Base-by-base conservation (phyloP, 2,797 vertebrate genomes). In the Poecilia picta region DNA sequence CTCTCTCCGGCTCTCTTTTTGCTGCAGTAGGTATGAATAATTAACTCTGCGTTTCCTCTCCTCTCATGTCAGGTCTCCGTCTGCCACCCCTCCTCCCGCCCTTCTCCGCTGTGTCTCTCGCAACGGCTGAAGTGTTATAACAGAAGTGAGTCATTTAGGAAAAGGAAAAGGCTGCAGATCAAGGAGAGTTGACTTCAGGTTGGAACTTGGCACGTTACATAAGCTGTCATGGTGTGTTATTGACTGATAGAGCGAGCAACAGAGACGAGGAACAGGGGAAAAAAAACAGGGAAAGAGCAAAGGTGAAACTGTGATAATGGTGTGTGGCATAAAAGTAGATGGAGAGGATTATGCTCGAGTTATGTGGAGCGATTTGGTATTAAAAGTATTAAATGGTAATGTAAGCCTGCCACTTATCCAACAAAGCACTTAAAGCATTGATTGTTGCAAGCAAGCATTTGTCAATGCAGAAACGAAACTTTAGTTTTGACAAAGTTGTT, bases 141-240 rank as follows among this genome's bases (percentile, higher is more conserved):
- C 93, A 94, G 93, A 94, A 94, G 93, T 95, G 94, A 95, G 91
- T 96, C 94, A 96, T 94, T 95, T 94, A 94, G 91, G 89, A 90
- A 90, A 89, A 89, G 92, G 85, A 93, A 93, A 93, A 91, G 91
- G 90, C 89, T 87, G 89, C 86, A 62, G 93, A 94, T 94, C 89
- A 92, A 94, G 93, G 88, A 91, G 92, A 95, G 92, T 94, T 89
- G 92, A 94, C 93, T 94, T 92, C 82, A 89, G 92, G 94, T 91
- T 91, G 87, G 90, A 92, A 92, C 87, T 90, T 90, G 85, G 76
- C 80, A 85, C 78, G 82, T 95, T 95, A 93, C 90, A 91, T 95
- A 95, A 95, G 92, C 92, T 94, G 94, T 93, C 93, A 93, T 85
- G 87, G 91, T 91, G 88, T 74, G 87, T 91, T 95, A 92, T 93